Conservation (phyloP, 2,888 invertebrate species). For the Heteromurus nitidus region DNA sequence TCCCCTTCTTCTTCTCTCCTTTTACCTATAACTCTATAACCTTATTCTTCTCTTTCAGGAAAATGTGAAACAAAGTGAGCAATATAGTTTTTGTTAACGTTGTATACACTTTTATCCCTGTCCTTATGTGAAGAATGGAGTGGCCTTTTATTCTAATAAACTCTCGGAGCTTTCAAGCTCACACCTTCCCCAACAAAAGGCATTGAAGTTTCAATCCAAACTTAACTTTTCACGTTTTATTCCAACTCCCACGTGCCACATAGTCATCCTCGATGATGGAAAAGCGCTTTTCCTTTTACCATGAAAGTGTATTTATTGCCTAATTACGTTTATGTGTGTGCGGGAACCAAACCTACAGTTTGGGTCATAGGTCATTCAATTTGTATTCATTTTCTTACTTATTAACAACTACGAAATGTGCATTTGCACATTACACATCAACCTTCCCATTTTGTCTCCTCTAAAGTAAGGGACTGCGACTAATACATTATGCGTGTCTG, state of each 20-base stretch:
- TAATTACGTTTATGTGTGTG: background rate
- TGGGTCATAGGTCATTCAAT: slow-evolving; percentile 17
- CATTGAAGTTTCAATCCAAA: background rate
- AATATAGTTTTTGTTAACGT: background rate
- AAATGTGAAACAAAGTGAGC: background rate
- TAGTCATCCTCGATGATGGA: background rate
- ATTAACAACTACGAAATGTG: too few relatives aligned
- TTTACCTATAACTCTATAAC: too few relatives aligned
- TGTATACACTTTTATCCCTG: too few relatives aligned
- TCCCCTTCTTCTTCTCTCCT: too few relatives aligned
- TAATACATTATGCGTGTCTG: too few relatives aligned
- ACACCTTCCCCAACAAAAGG: background rate
- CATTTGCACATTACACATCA: too few relatives aligned
- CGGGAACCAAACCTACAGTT: background rate
- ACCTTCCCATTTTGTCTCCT: too few relatives aligned
- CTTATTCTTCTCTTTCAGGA: background rate
- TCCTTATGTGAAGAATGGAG: background rate
- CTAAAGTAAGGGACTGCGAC: too few relatives aligned
- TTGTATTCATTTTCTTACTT: background rate
- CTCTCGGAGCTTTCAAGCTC: background rate
- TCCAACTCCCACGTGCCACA: background rate
- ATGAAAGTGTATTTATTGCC: background rate
- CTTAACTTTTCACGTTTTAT: background rate
- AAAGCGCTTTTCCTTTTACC: too few relatives aligned
- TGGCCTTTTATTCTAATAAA: slow-evolving; percentile 17